These are phyloP conservation scores for Caenorhabditis zanzibari DNA, from an alignment of 2,888 invertebrate genomes.

Conservation along the genomic window DNA sequence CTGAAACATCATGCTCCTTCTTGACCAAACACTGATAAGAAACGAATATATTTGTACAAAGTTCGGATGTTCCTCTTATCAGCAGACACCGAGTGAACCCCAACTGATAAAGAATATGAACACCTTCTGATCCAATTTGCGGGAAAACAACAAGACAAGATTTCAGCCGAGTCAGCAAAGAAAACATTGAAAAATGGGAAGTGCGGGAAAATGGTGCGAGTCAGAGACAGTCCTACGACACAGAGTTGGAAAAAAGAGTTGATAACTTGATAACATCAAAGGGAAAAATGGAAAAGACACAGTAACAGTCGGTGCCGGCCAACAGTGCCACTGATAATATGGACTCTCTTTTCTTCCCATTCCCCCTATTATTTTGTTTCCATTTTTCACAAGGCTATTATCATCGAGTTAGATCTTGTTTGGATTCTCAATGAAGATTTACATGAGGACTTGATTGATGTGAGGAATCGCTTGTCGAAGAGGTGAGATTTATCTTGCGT, in stretches of 20 bases:
- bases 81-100: slow-evolving; percentile 5
- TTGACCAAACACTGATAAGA: slow-evolving; percentile 7
- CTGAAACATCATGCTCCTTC: background rate
- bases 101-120: slow-evolving; percentile 45
- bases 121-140: slow-evolving; percentile 52
- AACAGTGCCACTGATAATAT: slow-evolving; percentile 58
- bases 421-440: background rate
- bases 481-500: slow-evolving; percentile 28
- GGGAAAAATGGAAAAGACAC: background rate
- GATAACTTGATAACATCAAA: slow-evolving; percentile 51
- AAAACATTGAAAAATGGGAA: background rate
- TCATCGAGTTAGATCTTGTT: slow-evolving; percentile 17
- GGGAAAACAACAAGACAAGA: slow-evolving; percentile 27
- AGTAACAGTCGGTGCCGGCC: slow-evolving; percentile 62
- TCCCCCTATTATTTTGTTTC: background rate
- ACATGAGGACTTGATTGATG: slow-evolving; percentile 32
- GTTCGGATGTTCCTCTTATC: slow-evolving; percentile 45
- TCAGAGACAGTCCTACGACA: background rate
- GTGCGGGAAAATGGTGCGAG: slow-evolving; percentile 50
- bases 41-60: slow-evolving; percentile 1
- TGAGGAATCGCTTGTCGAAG: background rate
- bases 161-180: background rate
- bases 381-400: background rate
- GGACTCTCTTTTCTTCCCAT: slow-evolving; percentile 1
- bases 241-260: slow-evolving; percentile 8